phyloP scores from a whole-genome alignment of 30 jellyfish, hydroid and myxozoan species.

The Hydractinia symbiolongicarpus region DNA sequence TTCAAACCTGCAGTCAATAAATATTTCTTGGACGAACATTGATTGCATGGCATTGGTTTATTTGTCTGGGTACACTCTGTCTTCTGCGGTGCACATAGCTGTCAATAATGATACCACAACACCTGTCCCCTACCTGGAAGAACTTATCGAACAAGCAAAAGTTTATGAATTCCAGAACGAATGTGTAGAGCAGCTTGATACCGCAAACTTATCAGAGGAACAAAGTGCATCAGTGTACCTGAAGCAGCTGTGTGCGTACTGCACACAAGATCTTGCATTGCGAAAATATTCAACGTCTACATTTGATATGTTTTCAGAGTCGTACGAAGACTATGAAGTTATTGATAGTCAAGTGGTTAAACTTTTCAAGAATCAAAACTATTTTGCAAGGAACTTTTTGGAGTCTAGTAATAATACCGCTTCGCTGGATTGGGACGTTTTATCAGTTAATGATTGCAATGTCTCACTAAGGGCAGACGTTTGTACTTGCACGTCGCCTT shows the following conservation, averaged over 20 bases:
- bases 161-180: background rate
- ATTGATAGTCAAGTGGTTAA: slow-evolving; percentile 11
- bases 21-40: slow-evolving; percentile 68
- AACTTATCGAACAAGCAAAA: background rate
- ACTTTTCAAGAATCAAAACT: background rate
- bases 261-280: slow-evolving; percentile 6
- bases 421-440: slow-evolving; percentile 6
- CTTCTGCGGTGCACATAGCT: slow-evolving; percentile 63
- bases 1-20: slow-evolving; percentile 37
- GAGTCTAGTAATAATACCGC: background rate
- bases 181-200: background rate
- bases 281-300: background rate
- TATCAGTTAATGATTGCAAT: background rate
- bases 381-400: background rate
- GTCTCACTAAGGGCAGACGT: background rate
- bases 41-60: slow-evolving; percentile 68
- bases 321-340: slow-evolving; percentile 15
- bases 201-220: background rate
- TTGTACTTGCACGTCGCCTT: background rate
- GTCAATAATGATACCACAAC: background rate
- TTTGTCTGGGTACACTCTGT: slow-evolving; percentile 55
- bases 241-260: slow-evolving; percentile 4
- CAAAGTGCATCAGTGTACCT: slow-evolving; percentile 12
- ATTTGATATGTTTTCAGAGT: background rate
- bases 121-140: background rate